Conservation (phyloP, 2,113 vertebrate species). For the Ptilonorhynchus violaceus region DNA sequence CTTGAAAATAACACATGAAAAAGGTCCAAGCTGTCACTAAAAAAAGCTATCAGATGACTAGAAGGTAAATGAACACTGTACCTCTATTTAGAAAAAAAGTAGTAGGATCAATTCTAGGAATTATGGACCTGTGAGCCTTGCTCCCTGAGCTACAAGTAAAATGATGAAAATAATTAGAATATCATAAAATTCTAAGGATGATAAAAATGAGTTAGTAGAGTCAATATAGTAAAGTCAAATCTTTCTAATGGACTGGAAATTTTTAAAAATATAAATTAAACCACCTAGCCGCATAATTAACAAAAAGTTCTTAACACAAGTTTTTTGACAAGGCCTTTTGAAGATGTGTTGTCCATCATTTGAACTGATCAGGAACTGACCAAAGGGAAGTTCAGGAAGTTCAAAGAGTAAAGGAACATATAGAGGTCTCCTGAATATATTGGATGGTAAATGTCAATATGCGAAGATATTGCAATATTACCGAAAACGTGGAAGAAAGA, state of each 20-base stretch:
- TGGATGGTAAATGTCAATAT: neutral
- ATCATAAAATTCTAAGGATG: neutral
- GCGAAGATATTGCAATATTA: neutral
- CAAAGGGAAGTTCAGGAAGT: neutral
- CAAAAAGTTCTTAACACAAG: neutral
- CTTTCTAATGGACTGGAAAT: neutral
- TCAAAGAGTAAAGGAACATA: neutral
- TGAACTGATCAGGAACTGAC: neutral
- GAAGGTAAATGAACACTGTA: neutral
- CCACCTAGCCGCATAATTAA: neutral
- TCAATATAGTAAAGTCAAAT: neutral
- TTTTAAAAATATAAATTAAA: neutral
- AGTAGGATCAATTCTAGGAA: neutral
- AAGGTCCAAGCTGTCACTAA: neutral
- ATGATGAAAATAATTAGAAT: neutral
- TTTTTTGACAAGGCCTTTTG: neutral
- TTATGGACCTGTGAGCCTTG: neutral
- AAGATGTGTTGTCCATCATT: neutral
- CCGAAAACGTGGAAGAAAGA: neutral
- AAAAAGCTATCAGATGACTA: neutral
- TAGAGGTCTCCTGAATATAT: neutral
- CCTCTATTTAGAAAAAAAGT: neutral
- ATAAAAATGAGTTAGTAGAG: neutral
- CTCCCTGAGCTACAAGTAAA: neutral
- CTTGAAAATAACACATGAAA: neutral